Evolutionary conservation across 2,888 invertebrate species (phyloP).

Genomic region (Scrobipalpa costella): DNA sequence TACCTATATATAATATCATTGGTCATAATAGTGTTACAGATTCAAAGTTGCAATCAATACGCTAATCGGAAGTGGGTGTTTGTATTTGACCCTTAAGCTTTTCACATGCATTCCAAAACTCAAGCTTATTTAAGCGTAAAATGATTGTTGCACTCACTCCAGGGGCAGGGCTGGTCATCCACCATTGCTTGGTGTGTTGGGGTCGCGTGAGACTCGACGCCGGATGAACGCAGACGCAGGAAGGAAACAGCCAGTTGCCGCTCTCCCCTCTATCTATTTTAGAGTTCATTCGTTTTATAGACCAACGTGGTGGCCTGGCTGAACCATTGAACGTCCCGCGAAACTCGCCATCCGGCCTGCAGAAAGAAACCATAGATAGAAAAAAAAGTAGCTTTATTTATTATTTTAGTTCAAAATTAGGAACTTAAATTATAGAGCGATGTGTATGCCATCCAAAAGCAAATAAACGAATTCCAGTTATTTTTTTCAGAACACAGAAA

Average conservation of each 20-base stretch:
- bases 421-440: too few species aligned
- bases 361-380: neutral
- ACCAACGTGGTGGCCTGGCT: constrained; percentile 34
- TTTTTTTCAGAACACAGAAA: too few species aligned
- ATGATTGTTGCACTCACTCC: neutral
- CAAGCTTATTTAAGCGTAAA: neutral
- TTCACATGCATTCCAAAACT: neutral
- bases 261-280: constrained; percentile 78
- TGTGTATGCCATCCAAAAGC: too few species aligned
- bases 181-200: constrained; percentile 34
- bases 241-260: constrained; percentile 80
- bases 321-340: neutral
- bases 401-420: neutral
- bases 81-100: too few species aligned
- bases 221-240: constrained; percentile 79
- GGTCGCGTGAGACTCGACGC: constrained; percentile 75
- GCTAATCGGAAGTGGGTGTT: too few species aligned
- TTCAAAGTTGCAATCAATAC: too few species aligned
- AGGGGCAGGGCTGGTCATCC: constrained; percentile 39
- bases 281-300: constrained; percentile 69
- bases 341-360: constrained; percentile 1
- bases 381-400: neutral
- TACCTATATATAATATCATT: too few species aligned
- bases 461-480: too few species aligned
- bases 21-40: too few species aligned